Conservation (phyloP, 2,797 vertebrate species). For the Margarornis squamiger region DNA sequence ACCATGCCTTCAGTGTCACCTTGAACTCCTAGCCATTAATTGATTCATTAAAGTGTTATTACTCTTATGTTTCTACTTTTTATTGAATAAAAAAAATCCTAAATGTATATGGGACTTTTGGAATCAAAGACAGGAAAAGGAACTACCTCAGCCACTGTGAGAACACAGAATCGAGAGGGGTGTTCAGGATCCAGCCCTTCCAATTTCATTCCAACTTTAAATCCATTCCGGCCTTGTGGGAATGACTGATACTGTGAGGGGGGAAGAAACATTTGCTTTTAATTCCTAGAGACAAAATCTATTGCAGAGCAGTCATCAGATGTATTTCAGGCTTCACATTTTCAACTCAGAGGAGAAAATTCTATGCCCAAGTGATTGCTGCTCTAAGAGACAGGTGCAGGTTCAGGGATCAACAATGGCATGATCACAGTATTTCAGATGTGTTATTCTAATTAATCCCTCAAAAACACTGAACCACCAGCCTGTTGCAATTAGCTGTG, state of each 20-base stretch:
- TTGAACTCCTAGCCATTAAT: neutral
- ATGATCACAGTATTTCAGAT: neutral
- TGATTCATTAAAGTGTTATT: neutral
- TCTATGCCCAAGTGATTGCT: neutral
- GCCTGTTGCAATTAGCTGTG: neutral
- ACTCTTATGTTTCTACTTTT: neutral
- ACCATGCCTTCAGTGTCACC: neutral
- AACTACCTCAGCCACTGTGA: constrained; percentile 88
- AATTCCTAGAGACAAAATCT: neutral
- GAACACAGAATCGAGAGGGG: constrained; percentile 88
- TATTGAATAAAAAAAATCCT: neutral
- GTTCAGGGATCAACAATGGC: neutral
- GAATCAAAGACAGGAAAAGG: neutral
- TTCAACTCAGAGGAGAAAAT: neutral
- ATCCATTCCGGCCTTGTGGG: constrained; percentile 89
- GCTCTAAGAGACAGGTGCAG: neutral
- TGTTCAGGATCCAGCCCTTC: constrained; percentile 91
- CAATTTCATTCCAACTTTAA: constrained; percentile 92
- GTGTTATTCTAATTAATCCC: neutral
- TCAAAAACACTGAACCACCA: neutral
- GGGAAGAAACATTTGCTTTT: neutral
- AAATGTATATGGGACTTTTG: neutral
- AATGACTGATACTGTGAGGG: constrained; percentile 85
- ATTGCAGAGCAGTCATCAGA: neutral
- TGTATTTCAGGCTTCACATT: neutral